Evolutionary conservation across 2,113 vertebrate genomes (phyloP).

Genomic region (Tychaedon coryphoeus): DNA sequence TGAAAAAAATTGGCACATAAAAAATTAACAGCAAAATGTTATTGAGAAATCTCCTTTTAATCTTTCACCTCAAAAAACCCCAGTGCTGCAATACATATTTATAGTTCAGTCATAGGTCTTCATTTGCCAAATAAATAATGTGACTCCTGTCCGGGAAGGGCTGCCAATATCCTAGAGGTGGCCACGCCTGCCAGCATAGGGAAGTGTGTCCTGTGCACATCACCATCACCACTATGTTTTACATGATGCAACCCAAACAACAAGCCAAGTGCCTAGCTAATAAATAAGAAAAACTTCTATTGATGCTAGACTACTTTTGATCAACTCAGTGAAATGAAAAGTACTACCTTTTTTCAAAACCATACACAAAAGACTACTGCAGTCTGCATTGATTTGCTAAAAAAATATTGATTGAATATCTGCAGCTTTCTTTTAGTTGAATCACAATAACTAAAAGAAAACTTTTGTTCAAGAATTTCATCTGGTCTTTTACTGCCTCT

Average conservation of each 20-base stretch:
- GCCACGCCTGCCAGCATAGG: not conserved
- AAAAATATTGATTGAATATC: not conserved
- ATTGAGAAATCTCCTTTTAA: not conserved
- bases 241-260: not conserved
- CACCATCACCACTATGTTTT: not conserved
- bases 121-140: not conserved
- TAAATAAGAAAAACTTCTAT: not conserved
- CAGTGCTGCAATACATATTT: not conserved
- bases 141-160: not conserved
- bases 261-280: fast-evolving
- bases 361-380: not conserved
- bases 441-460: not conserved
- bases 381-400: not conserved
- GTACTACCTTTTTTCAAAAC: not conserved
- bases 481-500: not conserved
- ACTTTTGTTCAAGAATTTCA: not conserved
- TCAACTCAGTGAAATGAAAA: not conserved
- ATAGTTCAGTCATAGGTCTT: not conserved
- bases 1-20: not conserved
- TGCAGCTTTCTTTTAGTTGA: not conserved
- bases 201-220: not conserved
- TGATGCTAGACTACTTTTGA: not conserved
- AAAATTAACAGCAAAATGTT: not conserved
- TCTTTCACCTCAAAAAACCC: not conserved
- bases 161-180: not conserved